phyloP scores from a whole-genome alignment of 2,797 vertebrate genomes.

The Melopsittacus undulatus region DNA sequence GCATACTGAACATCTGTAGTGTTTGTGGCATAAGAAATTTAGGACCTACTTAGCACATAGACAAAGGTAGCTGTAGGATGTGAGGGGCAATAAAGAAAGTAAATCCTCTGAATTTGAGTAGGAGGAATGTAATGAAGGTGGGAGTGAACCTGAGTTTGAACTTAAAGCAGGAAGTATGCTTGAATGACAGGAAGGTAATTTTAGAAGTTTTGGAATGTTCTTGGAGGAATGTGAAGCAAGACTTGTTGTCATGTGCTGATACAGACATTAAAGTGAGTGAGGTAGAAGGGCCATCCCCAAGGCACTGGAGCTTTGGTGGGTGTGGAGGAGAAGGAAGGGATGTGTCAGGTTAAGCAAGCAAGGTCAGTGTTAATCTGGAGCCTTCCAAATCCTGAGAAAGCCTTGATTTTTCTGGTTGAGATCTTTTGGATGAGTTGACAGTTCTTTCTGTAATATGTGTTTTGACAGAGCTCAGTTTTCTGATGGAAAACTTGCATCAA shows the following conservation, averaged over 20 bases:
- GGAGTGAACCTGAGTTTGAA: not conserved
- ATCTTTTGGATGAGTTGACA: not conserved
- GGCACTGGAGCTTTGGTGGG: not conserved
- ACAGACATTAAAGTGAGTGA: not conserved
- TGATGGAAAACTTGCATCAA: not conserved
- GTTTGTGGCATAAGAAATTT: not conserved
- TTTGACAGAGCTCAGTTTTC: not conserved
- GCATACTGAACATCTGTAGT: not conserved
- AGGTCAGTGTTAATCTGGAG: not conserved
- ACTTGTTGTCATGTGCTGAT: not conserved
- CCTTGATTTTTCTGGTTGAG: not conserved
- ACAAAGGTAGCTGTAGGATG: not conserved
- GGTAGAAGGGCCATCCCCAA: not conserved
- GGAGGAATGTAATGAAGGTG: not conserved
- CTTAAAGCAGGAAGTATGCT: not conserved
- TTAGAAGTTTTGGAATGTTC: not conserved
- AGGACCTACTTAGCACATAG: rapidly evolving
- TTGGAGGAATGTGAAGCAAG: not conserved
- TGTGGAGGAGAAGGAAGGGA: not conserved
- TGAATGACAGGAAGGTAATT: not conserved
- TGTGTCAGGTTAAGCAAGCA: not conserved
- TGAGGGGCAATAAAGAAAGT: not conserved
- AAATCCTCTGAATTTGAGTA: not conserved
- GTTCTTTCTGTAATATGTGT: not conserved
- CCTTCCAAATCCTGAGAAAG: not conserved